Evolutionary conservation across 2,797 vertebrate species (phyloP), one percentile per base, ranked within the genome.

Genomic region (Helarctos malayanus): DNA sequence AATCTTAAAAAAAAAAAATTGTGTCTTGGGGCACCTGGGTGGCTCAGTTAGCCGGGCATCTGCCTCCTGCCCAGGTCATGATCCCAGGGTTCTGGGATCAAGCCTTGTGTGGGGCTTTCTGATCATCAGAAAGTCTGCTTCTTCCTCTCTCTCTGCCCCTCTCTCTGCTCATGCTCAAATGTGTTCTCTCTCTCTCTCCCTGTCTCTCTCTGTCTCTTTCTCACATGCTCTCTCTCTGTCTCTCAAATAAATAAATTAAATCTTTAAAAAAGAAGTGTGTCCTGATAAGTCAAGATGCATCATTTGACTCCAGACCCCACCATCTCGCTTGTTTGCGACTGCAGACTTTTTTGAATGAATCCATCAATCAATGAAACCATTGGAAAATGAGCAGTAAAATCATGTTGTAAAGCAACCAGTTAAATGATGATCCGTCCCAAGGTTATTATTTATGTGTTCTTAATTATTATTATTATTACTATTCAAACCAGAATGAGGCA

Each of bases 301-400:
- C 25, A 52, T 71, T 79, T 54, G 52, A 65, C 11, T 91, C 16
- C 3, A 15, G 27, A 65, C 18, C 27, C 68, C 19, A 25, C 25
- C 13, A 47, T 68, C 52, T 52, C 27, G 15, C 38, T 15, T 38
- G 10, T 35, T 10, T 13, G 18, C 2, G 6, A 38, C 27, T 1
- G 18, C 1, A 35, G 56, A 47, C 23, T 89, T 81, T 61, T 21
- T 41, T 52, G 57, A 86, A 69, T 95, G 25, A 91, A 57, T 93
- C 52, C 71, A 21, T n/a, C 86, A 61, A 12, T 78, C 73, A 63
- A 68, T 73, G 38, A 94, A 90, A 65, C 61, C 57, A 91, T 81
- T 56, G 27, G 82, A 65, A 92, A 96, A 65, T 38, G 27, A 86
- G 18, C 38, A 5, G 18, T 18, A 7, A 63, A 88, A 75, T 78